These are phyloP conservation scores for Heteronetta atricapilla DNA, from an alignment of 2,113 vertebrate species.

Conservation along the genomic window DNA sequence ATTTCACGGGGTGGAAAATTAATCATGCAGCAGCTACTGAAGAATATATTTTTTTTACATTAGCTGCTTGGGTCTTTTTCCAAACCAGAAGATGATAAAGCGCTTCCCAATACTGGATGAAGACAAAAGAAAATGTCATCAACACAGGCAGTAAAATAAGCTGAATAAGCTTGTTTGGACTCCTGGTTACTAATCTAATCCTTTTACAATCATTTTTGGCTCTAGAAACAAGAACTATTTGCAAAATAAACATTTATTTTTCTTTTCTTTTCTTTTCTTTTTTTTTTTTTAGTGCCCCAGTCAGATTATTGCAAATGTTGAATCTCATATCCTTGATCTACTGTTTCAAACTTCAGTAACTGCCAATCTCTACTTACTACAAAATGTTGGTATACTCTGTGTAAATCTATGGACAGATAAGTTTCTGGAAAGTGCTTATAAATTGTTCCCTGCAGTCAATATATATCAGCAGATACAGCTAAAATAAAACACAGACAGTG, in stretches of 20 bases:
- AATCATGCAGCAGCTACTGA: constrained; percentile 52
- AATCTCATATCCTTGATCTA: background rate
- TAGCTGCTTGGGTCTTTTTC: constrained; percentile 34
- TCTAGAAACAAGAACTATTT: constrained; percentile 6
- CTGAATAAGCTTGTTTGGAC: constrained; percentile 40
- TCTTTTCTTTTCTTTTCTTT: background rate
- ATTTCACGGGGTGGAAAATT: constrained; percentile 58
- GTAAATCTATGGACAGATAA: background rate
- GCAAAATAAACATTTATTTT: background rate
- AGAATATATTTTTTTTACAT: constrained; percentile 52
- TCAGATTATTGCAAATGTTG: background rate
- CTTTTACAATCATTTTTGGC: constrained; percentile 29
- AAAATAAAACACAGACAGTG: background rate
- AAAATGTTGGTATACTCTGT: background rate
- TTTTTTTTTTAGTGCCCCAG: background rate
- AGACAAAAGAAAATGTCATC: constrained; percentile 50
- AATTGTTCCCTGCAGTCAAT: background rate
- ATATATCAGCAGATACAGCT: background rate
- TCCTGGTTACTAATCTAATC: constrained; percentile 29
- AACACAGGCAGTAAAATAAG: constrained; percentile 37
- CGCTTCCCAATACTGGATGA: constrained; percentile 13
- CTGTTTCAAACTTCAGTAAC: background rate
- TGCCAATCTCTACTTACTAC: background rate
- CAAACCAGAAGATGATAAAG: constrained; percentile 66
- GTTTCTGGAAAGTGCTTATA: background rate